phyloP scores from a whole-genome alignment of 2,888 invertebrate genomes.

The Phortica okadai region DNA sequence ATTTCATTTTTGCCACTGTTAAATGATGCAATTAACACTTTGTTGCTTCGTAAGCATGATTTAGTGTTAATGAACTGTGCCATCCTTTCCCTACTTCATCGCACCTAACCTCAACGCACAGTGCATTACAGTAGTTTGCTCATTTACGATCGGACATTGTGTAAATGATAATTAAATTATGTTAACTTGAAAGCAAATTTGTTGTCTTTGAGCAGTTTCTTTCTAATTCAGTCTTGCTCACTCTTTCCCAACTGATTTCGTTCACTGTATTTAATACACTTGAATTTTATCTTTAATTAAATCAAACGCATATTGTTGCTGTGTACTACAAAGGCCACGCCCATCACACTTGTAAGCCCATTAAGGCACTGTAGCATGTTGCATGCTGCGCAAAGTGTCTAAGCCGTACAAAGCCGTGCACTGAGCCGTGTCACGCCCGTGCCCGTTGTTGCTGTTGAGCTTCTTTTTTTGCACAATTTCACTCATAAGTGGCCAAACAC shows the following conservation, averaged over 20 bases:
- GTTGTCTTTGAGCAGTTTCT: too few relatives aligned
- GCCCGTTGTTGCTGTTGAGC: neutral
- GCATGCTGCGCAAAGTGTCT: neutral
- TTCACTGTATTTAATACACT: too few relatives aligned
- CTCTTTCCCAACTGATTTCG: too few relatives aligned
- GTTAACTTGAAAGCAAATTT: too few relatives aligned
- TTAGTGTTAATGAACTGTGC: conserved; percentile 27
- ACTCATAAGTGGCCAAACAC: neutral
- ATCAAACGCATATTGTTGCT: too few relatives aligned
- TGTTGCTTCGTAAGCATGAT: conserved; percentile 30
- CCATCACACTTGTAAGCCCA: neutral
- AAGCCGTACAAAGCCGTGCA: conserved; percentile 18
- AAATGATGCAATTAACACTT: conserved; percentile 26
- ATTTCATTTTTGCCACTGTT: conserved; percentile 11
- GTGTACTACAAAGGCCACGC: neutral
- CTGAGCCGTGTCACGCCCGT: conserved; percentile 3
- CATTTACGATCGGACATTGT: too few relatives aligned
- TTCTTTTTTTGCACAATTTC: conserved; percentile 20
- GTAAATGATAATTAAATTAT: too few relatives aligned
- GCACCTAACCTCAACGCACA: neutral
- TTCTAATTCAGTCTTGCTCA: too few relatives aligned
- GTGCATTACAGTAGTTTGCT: neutral
- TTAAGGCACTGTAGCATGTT: neutral
- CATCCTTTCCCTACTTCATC: neutral
- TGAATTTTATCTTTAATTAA: too few relatives aligned